These are phyloP conservation scores for Megalurothrips usitatus DNA, from an alignment of 2,888 invertebrate species.

Conservation along the genomic window DNA sequence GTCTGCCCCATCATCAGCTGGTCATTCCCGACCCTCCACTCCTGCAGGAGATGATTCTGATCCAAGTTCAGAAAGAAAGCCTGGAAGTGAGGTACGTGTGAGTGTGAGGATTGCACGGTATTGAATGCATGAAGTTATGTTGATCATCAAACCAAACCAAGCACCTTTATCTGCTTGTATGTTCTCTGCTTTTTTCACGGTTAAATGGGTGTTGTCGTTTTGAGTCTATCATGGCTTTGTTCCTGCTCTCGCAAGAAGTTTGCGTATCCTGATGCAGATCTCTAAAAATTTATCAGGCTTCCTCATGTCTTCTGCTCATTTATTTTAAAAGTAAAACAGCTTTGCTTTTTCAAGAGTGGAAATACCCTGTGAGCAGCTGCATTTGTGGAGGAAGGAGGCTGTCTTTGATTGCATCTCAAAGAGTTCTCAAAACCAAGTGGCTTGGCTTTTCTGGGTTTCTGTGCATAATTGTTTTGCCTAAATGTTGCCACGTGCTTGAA, in stretches of 20 bases:
- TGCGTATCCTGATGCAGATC: too few relatives aligned
- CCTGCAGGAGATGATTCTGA: not conserved
- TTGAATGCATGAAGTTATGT: not conserved
- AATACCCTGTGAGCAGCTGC: too few relatives aligned
- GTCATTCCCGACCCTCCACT: not conserved
- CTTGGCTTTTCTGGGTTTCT: too few relatives aligned
- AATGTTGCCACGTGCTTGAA: too few relatives aligned
- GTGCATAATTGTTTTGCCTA: too few relatives aligned
- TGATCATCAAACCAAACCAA: conserved; percentile 16
- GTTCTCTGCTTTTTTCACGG: not conserved
- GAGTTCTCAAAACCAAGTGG: too few relatives aligned
- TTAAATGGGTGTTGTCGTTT: not conserved
- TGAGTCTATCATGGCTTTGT: not conserved
- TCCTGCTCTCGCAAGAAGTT: not conserved
- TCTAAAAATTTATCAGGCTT: too few relatives aligned
- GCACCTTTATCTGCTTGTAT: not conserved
- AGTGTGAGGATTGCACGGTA: not conserved
- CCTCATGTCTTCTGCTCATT: too few relatives aligned
- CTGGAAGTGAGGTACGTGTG: not conserved
- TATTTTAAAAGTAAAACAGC: not conserved
- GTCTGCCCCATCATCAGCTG: not conserved
- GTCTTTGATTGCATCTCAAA: too few relatives aligned
- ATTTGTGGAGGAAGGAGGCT: too few relatives aligned
- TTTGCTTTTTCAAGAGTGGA: not conserved
- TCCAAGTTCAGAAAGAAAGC: not conserved